Conservation (phyloP, 2,888 invertebrate genomes). For the Fragum whitleyi region DNA sequence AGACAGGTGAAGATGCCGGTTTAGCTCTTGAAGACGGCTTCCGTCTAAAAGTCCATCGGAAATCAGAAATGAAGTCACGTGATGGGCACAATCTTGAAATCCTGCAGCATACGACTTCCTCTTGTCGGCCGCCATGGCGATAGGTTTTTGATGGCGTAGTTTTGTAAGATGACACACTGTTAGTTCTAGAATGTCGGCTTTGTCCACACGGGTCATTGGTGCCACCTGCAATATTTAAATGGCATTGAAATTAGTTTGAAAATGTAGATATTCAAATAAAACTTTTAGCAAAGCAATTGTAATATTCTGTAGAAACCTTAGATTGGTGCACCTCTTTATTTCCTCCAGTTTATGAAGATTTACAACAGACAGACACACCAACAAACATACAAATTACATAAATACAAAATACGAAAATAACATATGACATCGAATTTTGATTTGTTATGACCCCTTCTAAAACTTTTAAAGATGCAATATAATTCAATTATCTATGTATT, state of each 20-base stretch:
- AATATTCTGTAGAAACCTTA: too few species aligned
- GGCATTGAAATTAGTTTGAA: background rate
- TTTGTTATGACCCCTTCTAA: too few species aligned
- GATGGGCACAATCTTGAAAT: slow-evolving; percentile 11
- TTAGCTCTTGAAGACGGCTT: background rate
- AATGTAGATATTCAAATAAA: background rate
- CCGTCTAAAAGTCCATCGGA: background rate
- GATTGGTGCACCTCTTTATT: too few species aligned
- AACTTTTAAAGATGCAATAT: too few species aligned
- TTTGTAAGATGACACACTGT: slow-evolving; percentile 8
- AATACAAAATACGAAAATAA: background rate
- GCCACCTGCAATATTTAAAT: background rate
- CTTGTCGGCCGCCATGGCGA: background rate
- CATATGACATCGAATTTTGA: too few species aligned
- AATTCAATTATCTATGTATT: too few species aligned
- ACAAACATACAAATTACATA: background rate
- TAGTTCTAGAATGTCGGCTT: slow-evolving; percentile 20
- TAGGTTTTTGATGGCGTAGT: background rate
- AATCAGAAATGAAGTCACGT: background rate
- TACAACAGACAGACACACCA: background rate
- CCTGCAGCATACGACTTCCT: slow-evolving; percentile 4
- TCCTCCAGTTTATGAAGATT: too few species aligned
- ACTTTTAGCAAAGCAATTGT: too few species aligned
- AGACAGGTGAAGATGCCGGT: background rate
- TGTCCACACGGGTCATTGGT: slow-evolving; percentile 20